Evolutionary conservation across 2,888 invertebrate species (phyloP), one percentile per base, ranked within the genome.

Genomic region (Anthrax anthrax): DNA sequence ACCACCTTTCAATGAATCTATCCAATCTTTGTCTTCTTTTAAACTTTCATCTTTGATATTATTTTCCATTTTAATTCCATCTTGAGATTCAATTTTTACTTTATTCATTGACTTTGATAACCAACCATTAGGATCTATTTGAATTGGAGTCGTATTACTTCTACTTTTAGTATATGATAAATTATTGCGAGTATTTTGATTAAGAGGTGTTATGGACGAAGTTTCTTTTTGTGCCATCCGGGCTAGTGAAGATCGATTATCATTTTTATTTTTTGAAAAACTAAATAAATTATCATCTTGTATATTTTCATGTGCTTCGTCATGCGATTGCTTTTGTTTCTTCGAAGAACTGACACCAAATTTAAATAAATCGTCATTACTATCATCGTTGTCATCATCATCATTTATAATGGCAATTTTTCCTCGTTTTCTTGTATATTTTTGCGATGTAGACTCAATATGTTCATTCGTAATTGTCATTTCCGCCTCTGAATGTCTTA

Each of bases 341-440:
- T 37, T 43, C 27, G 29, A 9, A 32, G 6, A 2, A 9, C 56
- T 49, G 6, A 48, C 52, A 2, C 53, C 58, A 53, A 63, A 65
- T 27, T 60, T 53, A 29, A 65, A 65, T 3, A 61, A 50, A 50
- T 62, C 57, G 14, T 32, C 29, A 23, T 8, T 23, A 8, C 8
- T 60, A 16, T 58, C 59, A 42, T 62, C 54, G 17, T 50, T 52
- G 12, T 47, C 53, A 27, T 56, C 63, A 47, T 58, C 55, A 43
- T 61, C 61, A 37, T 56, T 56, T 3, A 65, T 48, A n/a, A 51
- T 47, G 34, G 60, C 54, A 18, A 65, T 51, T 2, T 56, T 56
- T 10, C 58, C 47, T 6, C 62, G 57, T 43, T 64, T 64, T 1
- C 48, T 50, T 0, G 50, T 32, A n/a, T 44, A 42, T 32, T 32